phyloP scores from a whole-genome alignment of 2,113 vertebrate species.

The Mandrillus leucophaeus region DNA sequence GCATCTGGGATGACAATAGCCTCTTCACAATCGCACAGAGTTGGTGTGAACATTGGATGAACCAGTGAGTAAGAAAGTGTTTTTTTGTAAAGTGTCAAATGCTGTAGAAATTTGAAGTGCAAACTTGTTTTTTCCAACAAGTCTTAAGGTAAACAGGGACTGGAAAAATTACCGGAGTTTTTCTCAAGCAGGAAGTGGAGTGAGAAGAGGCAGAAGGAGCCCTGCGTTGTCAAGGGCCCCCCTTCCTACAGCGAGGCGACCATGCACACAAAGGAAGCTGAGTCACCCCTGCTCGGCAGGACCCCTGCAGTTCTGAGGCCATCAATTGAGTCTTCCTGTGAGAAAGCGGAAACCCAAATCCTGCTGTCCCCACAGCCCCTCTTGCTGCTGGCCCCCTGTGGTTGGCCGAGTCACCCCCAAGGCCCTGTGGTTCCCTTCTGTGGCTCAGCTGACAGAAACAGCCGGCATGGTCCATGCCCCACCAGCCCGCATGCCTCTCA shows the following conservation, averaged over 20 bases:
- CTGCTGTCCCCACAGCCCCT: background rate
- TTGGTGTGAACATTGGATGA: background rate
- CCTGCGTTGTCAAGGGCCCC: background rate
- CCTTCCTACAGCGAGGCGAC: fast-evolving
- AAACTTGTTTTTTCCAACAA: background rate
- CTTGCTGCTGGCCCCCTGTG: background rate
- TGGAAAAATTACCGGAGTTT: background rate
- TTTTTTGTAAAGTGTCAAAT: background rate
- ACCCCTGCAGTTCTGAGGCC: background rate
- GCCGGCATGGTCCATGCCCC: fast-evolving
- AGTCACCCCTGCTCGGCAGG: slow-evolving; percentile 27
- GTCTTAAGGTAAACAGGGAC: background rate
- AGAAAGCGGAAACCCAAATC: slow-evolving; percentile 44
- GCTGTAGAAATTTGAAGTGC: background rate
- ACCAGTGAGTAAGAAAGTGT: background rate
- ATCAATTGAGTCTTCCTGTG: background rate
- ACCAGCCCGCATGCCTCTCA: background rate
- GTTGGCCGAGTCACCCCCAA: background rate
- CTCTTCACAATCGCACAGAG: background rate
- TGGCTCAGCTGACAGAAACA: background rate
- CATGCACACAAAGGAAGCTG: slow-evolving; percentile 55
- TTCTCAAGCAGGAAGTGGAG: background rate
- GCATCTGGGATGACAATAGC: background rate
- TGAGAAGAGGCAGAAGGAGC: background rate
- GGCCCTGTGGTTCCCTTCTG: background rate